Evolutionary conservation across 1,140 invertebrate species (phyloP).

Genomic region (Neomicropteryx cornuta): DNA sequence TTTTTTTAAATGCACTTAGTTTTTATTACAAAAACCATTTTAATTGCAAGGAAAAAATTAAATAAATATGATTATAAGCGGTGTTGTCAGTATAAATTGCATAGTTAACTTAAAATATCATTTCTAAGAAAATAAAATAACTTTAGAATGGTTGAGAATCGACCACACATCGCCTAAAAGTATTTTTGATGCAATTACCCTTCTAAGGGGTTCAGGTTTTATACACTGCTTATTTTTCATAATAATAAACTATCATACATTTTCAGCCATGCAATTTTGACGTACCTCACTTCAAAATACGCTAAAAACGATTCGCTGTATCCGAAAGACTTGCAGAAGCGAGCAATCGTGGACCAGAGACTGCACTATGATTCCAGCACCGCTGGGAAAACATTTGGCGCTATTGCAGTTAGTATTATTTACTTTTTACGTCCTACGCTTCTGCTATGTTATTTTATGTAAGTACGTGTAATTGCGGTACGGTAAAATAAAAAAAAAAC

Average conservation of each 20-base stretch:
- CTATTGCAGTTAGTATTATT: slow-evolving; percentile 9
- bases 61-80: background rate
- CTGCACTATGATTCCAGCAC: slow-evolving; percentile 41
- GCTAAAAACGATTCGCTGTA: slow-evolving; percentile 39
- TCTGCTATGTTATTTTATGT: background rate
- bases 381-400: slow-evolving; percentile 17
- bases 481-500: background rate
- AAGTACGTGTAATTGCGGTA: background rate
- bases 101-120: slow-evolving; percentile 1
- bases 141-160: too few relatives aligned
- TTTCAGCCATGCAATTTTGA: slow-evolving; percentile 40
- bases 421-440: background rate
- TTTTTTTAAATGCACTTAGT: too few relatives aligned
- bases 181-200: too few relatives aligned
- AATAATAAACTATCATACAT: too few relatives aligned
- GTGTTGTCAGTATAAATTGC: background rate
- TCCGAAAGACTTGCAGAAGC: slow-evolving; percentile 35
- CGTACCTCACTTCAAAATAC: slow-evolving; percentile 42
- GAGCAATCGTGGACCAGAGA: slow-evolving; percentile 39
- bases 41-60: too few relatives aligned
- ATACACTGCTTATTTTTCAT: too few relatives aligned
- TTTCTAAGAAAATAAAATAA: background rate
- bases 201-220: too few relatives aligned
- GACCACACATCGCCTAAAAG: background rate
- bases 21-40: too few relatives aligned